These are phyloP conservation scores for Drosophila murphyi DNA, from an alignment of 1,140 invertebrate genomes.

Conservation along the genomic window DNA sequence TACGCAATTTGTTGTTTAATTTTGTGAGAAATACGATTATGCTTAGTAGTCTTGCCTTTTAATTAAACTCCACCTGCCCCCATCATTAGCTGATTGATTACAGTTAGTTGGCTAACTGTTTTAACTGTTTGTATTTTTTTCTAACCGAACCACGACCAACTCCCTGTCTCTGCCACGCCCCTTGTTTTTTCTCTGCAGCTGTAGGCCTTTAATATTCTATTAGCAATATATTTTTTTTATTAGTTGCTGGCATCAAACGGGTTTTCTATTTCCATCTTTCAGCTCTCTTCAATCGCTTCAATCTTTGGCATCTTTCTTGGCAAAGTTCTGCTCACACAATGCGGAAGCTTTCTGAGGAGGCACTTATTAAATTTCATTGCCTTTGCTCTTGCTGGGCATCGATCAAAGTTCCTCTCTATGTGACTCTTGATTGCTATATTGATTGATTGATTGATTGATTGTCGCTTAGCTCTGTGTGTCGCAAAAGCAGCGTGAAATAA, in stretches of 20 bases:
- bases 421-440: slow-evolving; percentile 64
- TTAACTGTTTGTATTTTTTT: slow-evolving; percentile 43
- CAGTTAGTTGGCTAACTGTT: slow-evolving; percentile 68
- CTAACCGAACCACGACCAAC: slow-evolving; percentile 23
- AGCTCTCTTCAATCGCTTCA: neutral
- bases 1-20: slow-evolving; percentile 80
- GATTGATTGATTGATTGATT: slow-evolving; percentile 75
- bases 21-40: slow-evolving; percentile 63
- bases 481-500: slow-evolving; percentile 43
- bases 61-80: slow-evolving; percentile 57
- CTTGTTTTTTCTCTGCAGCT: slow-evolving; percentile 18
- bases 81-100: slow-evolving; percentile 72
- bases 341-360: slow-evolving; percentile 35
- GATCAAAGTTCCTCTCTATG: neutral
- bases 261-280: slow-evolving; percentile 50
- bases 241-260: slow-evolving; percentile 57
- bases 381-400: slow-evolving; percentile 25
- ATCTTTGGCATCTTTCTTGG: neutral
- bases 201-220: slow-evolving; percentile 75
- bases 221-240: slow-evolving; percentile 29
- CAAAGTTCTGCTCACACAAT: slow-evolving; percentile 3
- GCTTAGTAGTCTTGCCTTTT: slow-evolving; percentile 63
- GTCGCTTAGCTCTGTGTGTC: slow-evolving; percentile 50
- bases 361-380: slow-evolving; percentile 64
- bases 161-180: slow-evolving; percentile 54